Base-by-base conservation (phyloP, 2,888 invertebrate species). In the Lutraria lutraria region DNA sequence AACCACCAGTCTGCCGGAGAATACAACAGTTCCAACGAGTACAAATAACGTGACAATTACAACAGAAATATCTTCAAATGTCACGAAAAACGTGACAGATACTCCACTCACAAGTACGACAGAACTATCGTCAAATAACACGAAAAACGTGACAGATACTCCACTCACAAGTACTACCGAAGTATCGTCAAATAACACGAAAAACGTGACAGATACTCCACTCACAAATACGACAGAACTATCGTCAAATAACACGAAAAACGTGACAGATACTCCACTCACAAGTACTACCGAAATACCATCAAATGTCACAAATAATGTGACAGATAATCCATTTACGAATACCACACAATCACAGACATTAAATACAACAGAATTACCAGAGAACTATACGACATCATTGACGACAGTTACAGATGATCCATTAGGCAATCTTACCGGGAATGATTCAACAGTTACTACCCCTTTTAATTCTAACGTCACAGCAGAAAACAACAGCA, bases 281-380 rank as follows among this genome's bases (percentile, higher is more conserved):
- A 68, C 63, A n/a, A n/a, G 8, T 25, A 8, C 31, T 3, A 43
- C 43, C 8, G 25, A 54, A 76, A 4, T 34, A 29, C 4, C 85
- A 3, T 54, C 54, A n/a, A n/a, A 60, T 34, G 34, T 43, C 34
- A 83, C 31, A 43, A 34, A 72, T 43, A 53, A 56, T 15, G 72
- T 29, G 29, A 85, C 31, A 53, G 29, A 54, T 2, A 21, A 13
- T 79, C 53, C 79, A 84, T 1, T 13, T 12, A 80, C 43, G 15
- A n/a, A 54, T 43, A 60, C 80, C 12, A 86, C 80, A 83, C 19
- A 43, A 29, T 16, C 86, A 81, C 63, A 52, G 29, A 63, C 81
- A 10, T 60, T 31, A 15, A 60, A 68, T 53, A 52, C 43, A 43
- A 72, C 43, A 3, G 31, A 68, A 52, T 43, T 43, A 53, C 60